Evolutionary conservation across 2,113 vertebrate genomes (phyloP).

Genomic region (human (Homo sapiens)): DNA sequence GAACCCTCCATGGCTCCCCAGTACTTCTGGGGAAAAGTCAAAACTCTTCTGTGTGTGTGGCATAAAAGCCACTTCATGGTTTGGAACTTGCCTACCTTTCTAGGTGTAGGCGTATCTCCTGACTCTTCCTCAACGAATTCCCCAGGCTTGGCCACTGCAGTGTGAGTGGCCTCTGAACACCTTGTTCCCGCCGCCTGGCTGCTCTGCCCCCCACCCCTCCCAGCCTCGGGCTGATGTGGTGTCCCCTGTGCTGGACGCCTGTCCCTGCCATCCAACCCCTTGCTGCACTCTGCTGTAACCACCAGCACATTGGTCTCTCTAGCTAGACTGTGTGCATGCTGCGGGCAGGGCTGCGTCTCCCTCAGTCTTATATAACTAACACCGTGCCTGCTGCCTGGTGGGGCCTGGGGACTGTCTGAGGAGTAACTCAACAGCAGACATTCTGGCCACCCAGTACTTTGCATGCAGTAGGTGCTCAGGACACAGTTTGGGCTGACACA

Average conservation of each 20-base stretch:
- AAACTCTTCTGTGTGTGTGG: background rate
- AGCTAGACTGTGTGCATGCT: no score
- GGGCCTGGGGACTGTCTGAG: background rate
- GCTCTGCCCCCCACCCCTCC: background rate
- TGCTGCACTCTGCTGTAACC: no score
- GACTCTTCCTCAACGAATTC: background rate
- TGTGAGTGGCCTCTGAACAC: no score
- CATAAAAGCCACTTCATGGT: background rate
- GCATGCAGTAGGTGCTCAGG: background rate
- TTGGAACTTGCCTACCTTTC: background rate
- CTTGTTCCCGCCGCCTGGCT: accelerated
- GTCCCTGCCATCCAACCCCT: no score
- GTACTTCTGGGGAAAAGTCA: background rate
- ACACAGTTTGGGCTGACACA: background rate
- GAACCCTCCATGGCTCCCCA: background rate
- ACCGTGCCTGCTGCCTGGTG: accelerated
- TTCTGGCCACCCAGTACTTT: no score
- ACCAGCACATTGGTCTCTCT: background rate
- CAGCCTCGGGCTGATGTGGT: accelerated
- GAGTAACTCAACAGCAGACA: background rate
- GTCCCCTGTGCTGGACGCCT: background rate
- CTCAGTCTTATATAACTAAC: background rate
- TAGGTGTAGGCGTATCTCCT: accelerated
- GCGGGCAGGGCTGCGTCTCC: background rate
- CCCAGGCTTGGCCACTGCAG: background rate